A percentile compares a stretch with the other conserved stretches of the same genome.
Conservation (phyloP, 2,797 vertebrate species). For the Enteromius radiatus region DNA sequence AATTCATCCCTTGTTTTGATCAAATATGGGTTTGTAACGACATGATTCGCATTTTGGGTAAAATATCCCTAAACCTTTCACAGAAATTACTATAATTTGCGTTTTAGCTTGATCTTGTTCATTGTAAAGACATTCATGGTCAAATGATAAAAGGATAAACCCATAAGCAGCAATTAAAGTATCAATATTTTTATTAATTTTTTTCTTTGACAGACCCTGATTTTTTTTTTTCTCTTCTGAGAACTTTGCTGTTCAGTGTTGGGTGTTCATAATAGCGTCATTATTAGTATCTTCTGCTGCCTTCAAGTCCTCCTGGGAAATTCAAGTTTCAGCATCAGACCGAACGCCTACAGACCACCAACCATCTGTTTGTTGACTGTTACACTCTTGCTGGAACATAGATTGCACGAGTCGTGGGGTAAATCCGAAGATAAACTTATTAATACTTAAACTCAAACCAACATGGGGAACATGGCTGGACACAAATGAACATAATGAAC, state of each 20-base stretch:
- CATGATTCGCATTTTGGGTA: not conserved
- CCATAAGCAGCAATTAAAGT: not conserved
- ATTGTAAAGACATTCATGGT: not conserved
- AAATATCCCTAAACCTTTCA: not conserved
- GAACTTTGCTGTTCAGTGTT: not conserved
- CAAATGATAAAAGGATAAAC: not conserved
- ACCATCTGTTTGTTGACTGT: not conserved
- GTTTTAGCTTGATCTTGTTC: not conserved
- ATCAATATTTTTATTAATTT: too few relatives aligned
- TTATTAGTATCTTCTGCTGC: not conserved
- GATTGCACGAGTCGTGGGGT: too few relatives aligned
- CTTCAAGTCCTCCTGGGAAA: not conserved
- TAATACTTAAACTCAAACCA: too few relatives aligned
- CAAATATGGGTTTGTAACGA: not conserved
- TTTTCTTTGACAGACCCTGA: not conserved
- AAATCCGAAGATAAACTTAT: too few relatives aligned
- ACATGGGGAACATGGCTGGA: too few relatives aligned
- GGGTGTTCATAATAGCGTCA: not conserved
- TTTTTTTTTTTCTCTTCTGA: not conserved
- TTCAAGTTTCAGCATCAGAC: not conserved
- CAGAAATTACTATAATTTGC: not conserved
- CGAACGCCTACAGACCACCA: not conserved
- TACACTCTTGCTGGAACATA: too few relatives aligned
- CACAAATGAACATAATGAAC: too few relatives aligned
- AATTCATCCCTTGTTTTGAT: not conserved